A percentile compares a stretch with the other conserved stretches of the same genome.
These are phyloP conservation scores for Hucho hucho DNA, from an alignment of 2,113 vertebrate genomes.

Conservation along the genomic window DNA sequence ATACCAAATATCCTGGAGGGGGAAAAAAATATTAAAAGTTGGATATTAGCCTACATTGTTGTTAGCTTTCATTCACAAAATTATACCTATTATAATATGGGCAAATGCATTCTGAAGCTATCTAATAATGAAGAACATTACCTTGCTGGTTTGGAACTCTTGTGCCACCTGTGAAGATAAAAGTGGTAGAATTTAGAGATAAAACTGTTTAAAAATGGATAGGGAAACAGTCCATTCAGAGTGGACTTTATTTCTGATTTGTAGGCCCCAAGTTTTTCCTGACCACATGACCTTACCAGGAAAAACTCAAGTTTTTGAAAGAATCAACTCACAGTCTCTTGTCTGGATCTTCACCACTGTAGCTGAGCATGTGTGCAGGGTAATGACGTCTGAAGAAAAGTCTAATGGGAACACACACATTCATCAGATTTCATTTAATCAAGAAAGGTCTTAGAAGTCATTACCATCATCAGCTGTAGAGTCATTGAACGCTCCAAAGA, in stretches of 20 bases:
- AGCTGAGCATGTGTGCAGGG: slow-evolving; percentile 80
- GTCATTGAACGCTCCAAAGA: background rate
- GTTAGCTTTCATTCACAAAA: background rate
- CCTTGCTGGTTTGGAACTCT: slow-evolving; percentile 81
- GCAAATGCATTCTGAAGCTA: background rate
- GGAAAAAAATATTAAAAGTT: slow-evolving; percentile 4
- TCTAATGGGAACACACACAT: slow-evolving; percentile 58
- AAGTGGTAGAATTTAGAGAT: slow-evolving; percentile 1
- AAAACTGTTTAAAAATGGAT: background rate
- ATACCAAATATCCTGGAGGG: slow-evolving; percentile 85
- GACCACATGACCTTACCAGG: no score
- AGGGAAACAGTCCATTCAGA: background rate
- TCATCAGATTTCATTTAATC: background rate
- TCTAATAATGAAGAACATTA: slow-evolving; percentile 49
- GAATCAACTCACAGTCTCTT: slow-evolving; percentile 80
- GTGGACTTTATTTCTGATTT: background rate
- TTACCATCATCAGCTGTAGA: background rate
- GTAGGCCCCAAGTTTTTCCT: no score
- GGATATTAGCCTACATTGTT: background rate
- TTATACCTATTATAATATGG: background rate
- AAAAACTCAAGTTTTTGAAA: background rate
- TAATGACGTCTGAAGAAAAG: slow-evolving; percentile 93
- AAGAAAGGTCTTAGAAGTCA: background rate
- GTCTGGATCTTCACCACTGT: slow-evolving; percentile 84
- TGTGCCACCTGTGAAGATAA: slow-evolving; percentile 80